Evolutionary conservation across 2,113 vertebrate genomes (phyloP), one percentile per base, ranked within the genome.

Genomic region (Tretioscincus oriximinensis): DNA sequence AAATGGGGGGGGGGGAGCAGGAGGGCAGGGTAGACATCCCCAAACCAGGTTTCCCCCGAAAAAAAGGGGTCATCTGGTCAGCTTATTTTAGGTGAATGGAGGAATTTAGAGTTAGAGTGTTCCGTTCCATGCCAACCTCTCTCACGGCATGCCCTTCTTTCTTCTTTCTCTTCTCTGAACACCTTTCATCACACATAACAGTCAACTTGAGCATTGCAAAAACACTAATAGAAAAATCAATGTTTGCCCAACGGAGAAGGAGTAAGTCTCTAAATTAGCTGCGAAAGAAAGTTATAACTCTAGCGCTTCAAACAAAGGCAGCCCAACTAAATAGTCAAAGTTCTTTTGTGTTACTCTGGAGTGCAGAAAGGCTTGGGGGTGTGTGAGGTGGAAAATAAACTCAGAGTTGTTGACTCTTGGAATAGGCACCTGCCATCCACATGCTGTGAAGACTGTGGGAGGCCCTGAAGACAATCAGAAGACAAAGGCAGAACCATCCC

Each of bases 211-310:
- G 67, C 60, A 80, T 28, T 81, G 74, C 78, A 49, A 88, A 24
- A 90, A 2, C 74, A 60, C 29, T 87, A 83, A 85, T 63, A 73
- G 81, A 85, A 90, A 51, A 87, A 84, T 73, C 87, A 80, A 21
- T 83, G 29, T n/a, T 86, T 88, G 31, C 54, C 78, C 80, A 84
- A 81, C 60, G 26, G 64, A 84, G 69, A 80, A 81, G 49, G 76
- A 58, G 66, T 58, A 88, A 82, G 10, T 18, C 18, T 78, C 69
- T 49, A 70, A 81, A 70, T 49, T 29, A 82, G 70, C 81, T 76
- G 45, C 35, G 81, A 73, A 76, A 76, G 54, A 22, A 45, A 14
- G 1, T 58, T 79, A 70, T 81, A 83, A 73, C 78, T 86, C 45
- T 65, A 70, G 61, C 51, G 41, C 49, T 81, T 81, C 61, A 84